Evolutionary conservation across 2,113 vertebrate genomes (phyloP).

Genomic region (Chrysochloris asiatica): DNA sequence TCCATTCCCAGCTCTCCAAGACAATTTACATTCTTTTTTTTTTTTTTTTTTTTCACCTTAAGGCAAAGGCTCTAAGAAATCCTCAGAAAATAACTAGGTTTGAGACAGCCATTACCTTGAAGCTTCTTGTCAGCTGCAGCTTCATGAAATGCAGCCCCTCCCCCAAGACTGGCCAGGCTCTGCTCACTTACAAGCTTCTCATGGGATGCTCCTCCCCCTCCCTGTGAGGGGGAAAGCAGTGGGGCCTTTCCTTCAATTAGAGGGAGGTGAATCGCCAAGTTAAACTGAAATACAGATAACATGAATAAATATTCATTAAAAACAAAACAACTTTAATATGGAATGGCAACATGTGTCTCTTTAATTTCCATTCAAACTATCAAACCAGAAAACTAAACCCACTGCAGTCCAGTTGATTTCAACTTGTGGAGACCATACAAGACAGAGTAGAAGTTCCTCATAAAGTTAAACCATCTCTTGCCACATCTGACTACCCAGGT

Average conservation of each 20-base stretch:
- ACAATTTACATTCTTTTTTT: not conserved
- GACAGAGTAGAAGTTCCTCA: too few relatives aligned
- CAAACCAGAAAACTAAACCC: too few relatives aligned
- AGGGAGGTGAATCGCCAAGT: conserved; percentile 47
- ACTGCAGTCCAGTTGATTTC: too few relatives aligned
- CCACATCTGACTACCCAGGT: not conserved
- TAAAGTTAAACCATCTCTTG: too few relatives aligned
- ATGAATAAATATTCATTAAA: conserved; percentile 33
- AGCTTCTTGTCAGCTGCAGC: conserved; percentile 72
- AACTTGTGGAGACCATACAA: too few relatives aligned
- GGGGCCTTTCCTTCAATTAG: conserved; percentile 52
- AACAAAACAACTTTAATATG: not conserved
- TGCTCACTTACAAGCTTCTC: conserved; percentile 44
- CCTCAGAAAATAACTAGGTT: conserved; percentile 64
- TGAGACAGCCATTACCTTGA: conserved; percentile 79
- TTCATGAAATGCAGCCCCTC: conserved; percentile 62
- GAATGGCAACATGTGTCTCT: conserved; percentile 56
- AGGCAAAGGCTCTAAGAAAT: conserved; percentile 56
- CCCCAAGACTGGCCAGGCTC: conserved; percentile 52
- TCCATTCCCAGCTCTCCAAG: conserved; percentile 2
- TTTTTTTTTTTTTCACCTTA: not conserved
- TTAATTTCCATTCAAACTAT: conserved; percentile 43
- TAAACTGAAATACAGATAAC: conserved; percentile 56
- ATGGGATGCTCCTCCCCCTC: conserved; percentile 64
- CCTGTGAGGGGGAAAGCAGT: conserved; percentile 29